Evolutionary conservation across 2,797 vertebrate genomes (phyloP), one percentile per base, ranked within the genome.

Genomic region (Podarcis lilfordi): DNA sequence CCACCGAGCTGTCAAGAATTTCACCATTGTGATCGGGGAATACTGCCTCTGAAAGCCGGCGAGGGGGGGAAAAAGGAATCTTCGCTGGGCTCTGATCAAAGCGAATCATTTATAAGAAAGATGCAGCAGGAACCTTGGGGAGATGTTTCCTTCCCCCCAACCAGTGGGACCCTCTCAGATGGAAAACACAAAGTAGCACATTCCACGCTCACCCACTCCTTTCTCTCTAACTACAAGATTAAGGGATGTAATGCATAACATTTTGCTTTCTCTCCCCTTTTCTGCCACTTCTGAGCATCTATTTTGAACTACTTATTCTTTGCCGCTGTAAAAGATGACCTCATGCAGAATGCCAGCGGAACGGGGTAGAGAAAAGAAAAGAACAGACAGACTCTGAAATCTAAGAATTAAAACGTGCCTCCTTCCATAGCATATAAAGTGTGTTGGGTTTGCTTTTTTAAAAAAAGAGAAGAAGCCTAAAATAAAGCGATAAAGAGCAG

Each of bases 41-140:
- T 93, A 90, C 91, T 96, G 95, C 94, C 91, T 96, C 93, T 89
- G 88, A 96, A 93, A 94, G 84, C n/a, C 19, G 40, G 88, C 90
- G 87, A 72, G 35, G 13, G 72, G n/a, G 27, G 81, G 8, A 17
- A 5, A 13, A 55, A 76, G 90, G 29, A 81, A 84, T 92, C 95
- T 95, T 87, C 88, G 86, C 91, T 93, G 91, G 94, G 93, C 96
- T 94, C 91, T 96, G 94, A 97, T 97, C 95, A 97, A 97, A 97
- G 93, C 86, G 96, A 97, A 97, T 97, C 92, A 95, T 97, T 97
- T 95, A 97, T 96, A 93, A 93, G 84, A 92, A 76, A 94, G 91
- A 94, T 93, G 91, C 89, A 90, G 91, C 88, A 90, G 92, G 88
- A 95, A 95, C 92, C 94, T 93, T 43, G 29, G 92, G 93, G 94